Evolutionary conservation across 1,140 invertebrate genomes (phyloP).

Genomic region (Anoplophora glabripennis): DNA sequence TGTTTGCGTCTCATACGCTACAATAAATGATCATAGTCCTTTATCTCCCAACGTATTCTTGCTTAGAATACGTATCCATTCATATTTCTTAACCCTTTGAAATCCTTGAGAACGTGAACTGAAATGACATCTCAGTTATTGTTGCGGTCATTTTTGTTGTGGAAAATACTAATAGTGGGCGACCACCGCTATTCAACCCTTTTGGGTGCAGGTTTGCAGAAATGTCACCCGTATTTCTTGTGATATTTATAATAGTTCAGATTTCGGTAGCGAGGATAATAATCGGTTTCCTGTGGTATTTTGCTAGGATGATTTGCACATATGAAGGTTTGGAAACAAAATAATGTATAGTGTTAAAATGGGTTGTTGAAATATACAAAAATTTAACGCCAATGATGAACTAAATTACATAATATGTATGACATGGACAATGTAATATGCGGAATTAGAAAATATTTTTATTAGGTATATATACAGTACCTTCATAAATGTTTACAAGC

Average conservation of each 20-base stretch:
- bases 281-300: not conserved
- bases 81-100: slow-evolving; percentile 12
- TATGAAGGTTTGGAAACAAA: no score
- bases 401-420: no score
- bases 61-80: not conserved
- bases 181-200: not conserved
- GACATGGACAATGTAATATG: no score
- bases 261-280: slow-evolving; percentile 1
- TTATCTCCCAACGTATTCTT: not conserved
- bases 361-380: no score
- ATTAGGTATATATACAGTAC: no score
- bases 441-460: no score
- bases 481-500: no score
- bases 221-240: not conserved
- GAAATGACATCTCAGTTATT: slow-evolving; percentile 12
- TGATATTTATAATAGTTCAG: not conserved
- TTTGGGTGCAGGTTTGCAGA: not conserved
- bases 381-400: no score
- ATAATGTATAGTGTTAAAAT: no score
- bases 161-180: slow-evolving; percentile 14
- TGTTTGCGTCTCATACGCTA: slow-evolving; percentile 2
- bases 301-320: no score
- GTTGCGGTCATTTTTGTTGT: slow-evolving; percentile 9
- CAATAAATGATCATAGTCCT: not conserved
- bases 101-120: not conserved